Evolutionary conservation across 2,113 vertebrate genomes (phyloP).

Genomic region (Tachuris rubrigastra): DNA sequence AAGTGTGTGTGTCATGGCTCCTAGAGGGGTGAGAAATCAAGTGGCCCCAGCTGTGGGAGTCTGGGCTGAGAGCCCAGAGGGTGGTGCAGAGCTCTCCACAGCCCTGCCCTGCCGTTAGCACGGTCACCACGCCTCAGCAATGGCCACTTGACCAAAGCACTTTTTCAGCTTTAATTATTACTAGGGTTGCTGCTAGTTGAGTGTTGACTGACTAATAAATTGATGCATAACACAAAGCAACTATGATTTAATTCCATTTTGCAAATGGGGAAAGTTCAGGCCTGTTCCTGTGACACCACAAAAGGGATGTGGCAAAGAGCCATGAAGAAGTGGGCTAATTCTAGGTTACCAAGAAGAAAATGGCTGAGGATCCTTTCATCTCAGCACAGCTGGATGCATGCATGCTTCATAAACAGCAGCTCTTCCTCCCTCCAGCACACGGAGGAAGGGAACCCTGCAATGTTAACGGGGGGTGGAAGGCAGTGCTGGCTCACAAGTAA

Average conservation of each 20-base stretch:
- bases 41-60: neutral
- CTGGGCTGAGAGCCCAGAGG: neutral
- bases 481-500: fast-evolving
- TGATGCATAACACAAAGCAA: neutral
- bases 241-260: neutral
- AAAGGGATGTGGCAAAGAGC: neutral
- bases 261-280: neutral
- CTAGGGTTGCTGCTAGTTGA: neutral
- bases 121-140: neutral
- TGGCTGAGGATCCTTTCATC: neutral
- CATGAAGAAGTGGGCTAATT: neutral
- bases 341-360: neutral
- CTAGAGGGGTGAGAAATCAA: neutral
- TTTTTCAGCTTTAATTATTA: neutral
- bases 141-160: neutral
- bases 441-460: neutral
- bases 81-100: neutral
- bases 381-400: neutral
- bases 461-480: neutral
- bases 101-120: neutral
- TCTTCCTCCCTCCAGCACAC: neutral
- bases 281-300: neutral
- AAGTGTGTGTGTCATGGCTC: neutral
- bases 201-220: neutral
- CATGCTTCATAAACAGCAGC: fast-evolving